phyloP scores from a whole-genome alignment of 2,797 vertebrate genomes.

The Sciaenops ocellatus region DNA sequence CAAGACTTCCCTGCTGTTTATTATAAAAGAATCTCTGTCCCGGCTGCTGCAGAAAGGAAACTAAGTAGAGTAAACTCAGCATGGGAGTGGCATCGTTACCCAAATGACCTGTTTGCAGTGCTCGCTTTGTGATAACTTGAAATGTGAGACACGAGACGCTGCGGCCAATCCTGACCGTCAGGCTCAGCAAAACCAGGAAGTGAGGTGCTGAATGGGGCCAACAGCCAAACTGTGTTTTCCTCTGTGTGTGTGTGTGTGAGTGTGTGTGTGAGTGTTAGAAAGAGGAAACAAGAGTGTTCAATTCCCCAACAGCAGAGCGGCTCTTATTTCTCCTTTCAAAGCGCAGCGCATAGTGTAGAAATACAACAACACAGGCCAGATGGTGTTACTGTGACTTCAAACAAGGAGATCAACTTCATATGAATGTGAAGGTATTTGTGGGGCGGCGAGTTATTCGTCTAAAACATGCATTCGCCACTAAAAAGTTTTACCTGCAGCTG shows the following conservation, averaged over 20 bases:
- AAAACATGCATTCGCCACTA: slow-evolving; percentile 6
- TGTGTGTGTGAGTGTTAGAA: slow-evolving; percentile 64
- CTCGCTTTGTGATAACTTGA: slow-evolving; percentile 79
- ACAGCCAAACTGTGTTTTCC: slow-evolving; percentile 72
- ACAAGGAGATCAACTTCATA: slow-evolving; percentile 13
- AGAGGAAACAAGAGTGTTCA: slow-evolving; percentile 82
- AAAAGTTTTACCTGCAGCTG: not conserved
- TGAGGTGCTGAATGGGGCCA: slow-evolving; percentile 72
- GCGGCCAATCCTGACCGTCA: slow-evolving; percentile 70
- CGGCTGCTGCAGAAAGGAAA: slow-evolving; percentile 37
- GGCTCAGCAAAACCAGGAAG: slow-evolving; percentile 79
- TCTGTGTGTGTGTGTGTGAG: slow-evolving; percentile 34
- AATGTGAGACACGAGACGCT: slow-evolving; percentile 67
- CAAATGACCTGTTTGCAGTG: slow-evolving; percentile 72
- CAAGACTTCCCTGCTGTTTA: not conserved
- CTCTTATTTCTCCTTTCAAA: slow-evolving; percentile 62
- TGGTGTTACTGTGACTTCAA: slow-evolving; percentile 33
- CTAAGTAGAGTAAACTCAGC: slow-evolving; percentile 22
- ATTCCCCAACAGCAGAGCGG: slow-evolving; percentile 61
- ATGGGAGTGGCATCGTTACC: slow-evolving; percentile 59
- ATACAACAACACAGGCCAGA: slow-evolving; percentile 32
- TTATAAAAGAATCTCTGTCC: slow-evolving; percentile 10
- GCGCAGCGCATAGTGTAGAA: slow-evolving; percentile 28
- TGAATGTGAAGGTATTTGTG: slow-evolving; percentile 32
- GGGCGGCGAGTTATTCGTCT: not conserved